These are phyloP conservation scores for Troilus luridus DNA, from an alignment of 2,888 invertebrate species.

Conservation along the genomic window DNA sequence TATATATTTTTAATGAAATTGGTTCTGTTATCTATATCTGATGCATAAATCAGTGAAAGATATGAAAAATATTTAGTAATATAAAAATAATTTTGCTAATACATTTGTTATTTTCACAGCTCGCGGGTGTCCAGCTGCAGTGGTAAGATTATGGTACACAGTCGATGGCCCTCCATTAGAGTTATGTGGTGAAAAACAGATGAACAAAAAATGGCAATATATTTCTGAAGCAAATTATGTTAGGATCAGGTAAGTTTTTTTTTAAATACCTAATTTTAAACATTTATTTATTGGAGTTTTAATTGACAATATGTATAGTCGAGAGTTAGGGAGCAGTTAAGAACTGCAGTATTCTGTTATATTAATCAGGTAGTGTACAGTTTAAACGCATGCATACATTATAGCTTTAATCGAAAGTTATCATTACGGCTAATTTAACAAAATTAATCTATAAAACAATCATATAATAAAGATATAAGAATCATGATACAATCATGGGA, in stretches of 20 bases:
- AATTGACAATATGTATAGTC: not conserved
- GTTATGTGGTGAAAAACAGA: constrained; percentile 88
- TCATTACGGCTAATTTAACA: no score
- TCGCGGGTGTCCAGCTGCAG: constrained; percentile 91
- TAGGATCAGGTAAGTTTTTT: constrained; percentile 80
- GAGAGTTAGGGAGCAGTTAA: no score
- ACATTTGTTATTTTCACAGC: constrained; percentile 10
- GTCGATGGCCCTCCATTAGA: constrained; percentile 86
- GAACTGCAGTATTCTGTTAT: no score
- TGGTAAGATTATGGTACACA: constrained; percentile 90
- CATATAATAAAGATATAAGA: no score
- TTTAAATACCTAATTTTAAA: not conserved
- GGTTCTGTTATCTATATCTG: not conserved
- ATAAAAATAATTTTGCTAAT: not conserved
- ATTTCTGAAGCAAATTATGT: constrained; percentile 89
- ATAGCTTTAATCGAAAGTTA: no score
- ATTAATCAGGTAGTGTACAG: no score
- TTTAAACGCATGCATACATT: no score
- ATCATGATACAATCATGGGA: no score
- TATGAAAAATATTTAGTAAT: not conserved
- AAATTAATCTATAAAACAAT: no score
- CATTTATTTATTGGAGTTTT: not conserved
- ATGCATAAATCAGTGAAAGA: not conserved
- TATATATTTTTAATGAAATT: not conserved
- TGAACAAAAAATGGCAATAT: constrained; percentile 84